Evolutionary conservation across 92 coral and sea anemone species (phyloP), one percentile per base, ranked within the genome.

Genomic region (Siderastrea siderea): DNA sequence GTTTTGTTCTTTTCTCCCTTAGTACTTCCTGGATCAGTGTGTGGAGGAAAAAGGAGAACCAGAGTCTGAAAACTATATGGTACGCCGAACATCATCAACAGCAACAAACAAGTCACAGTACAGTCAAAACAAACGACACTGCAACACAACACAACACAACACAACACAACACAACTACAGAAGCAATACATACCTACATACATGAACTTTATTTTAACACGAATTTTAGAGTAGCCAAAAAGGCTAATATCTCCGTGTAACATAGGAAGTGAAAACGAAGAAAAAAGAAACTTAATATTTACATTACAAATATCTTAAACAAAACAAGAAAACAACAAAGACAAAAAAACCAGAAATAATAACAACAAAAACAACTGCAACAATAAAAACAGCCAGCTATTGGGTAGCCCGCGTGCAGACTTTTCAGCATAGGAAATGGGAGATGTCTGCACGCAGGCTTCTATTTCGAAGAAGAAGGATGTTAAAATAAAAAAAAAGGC

Each of bases 31-130:
- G 52, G 94, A 88, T 50, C 92, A 88, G 66, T 88, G 94, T 64
- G 79, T 91, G 15, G 92, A 83, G 16, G 67, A 48, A 57, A 90
- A 88, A 82, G 94, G 94, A 50, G 94, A 91, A 0, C 75, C 59
- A 59, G 75, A 11, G 2, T 75, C 77, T 12, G 60, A 77, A 17
- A 78, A 88, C 43, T 78, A 83, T 62, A 54, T 60, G 89, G 94
- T 91, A 80, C 1, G 86, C 19, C 14, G 5, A 15, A 13, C 15
- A 54, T 2, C 38, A 4, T 50, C 12, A 6, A 11, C 14, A 4
- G 45, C 26, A 1, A 8, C 13, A n/a, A 45, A 53, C 49, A 17
- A 0, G 14, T 15, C 4, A 4, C 12, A 60, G 16, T 60, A 60
- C 12, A 15, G 14, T 7, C 65, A 60, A 60, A 11, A 60, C 12